Evolutionary conservation across 2,888 invertebrate species (phyloP).

Genomic region (Watsonalla binaria): DNA sequence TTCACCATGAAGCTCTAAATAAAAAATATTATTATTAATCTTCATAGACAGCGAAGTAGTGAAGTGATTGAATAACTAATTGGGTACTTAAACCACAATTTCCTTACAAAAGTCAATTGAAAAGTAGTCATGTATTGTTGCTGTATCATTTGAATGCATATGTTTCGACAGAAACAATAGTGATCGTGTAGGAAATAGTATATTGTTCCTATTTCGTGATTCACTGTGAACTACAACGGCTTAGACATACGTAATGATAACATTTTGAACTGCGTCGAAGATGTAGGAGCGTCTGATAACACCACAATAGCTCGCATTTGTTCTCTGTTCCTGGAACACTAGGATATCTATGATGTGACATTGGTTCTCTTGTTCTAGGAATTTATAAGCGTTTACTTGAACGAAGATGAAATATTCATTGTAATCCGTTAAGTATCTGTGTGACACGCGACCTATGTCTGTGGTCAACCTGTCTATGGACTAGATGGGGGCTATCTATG

Average conservation of each 20-base stretch:
- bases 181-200: constrained; percentile 20
- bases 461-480: too few relatives aligned
- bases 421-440: too few relatives aligned
- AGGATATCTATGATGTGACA: neutral
- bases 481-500: too few relatives aligned
- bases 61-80: too few relatives aligned
- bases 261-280: constrained; percentile 19
- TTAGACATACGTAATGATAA: constrained; percentile 16
- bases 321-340: neutral
- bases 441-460: too few relatives aligned
- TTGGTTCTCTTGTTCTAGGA: too few relatives aligned
- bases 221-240: constrained; percentile 18
- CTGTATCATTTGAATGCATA: constrained; percentile 7
- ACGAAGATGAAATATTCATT: too few relatives aligned
- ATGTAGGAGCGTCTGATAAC: constrained; percentile 20
- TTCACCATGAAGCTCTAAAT: too few relatives aligned
- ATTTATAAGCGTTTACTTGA: too few relatives aligned
- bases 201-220: constrained; percentile 38
- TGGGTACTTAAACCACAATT: neutral
- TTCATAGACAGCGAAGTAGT: too few relatives aligned
- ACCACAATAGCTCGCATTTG: neutral
- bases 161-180: constrained; percentile 22
- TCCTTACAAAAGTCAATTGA: neutral
- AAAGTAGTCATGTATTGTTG: constrained; percentile 6
- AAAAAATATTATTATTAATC: too few relatives aligned